Conservation (phyloP, 1,140 invertebrate species). For the Whitmania pigra region DNA sequence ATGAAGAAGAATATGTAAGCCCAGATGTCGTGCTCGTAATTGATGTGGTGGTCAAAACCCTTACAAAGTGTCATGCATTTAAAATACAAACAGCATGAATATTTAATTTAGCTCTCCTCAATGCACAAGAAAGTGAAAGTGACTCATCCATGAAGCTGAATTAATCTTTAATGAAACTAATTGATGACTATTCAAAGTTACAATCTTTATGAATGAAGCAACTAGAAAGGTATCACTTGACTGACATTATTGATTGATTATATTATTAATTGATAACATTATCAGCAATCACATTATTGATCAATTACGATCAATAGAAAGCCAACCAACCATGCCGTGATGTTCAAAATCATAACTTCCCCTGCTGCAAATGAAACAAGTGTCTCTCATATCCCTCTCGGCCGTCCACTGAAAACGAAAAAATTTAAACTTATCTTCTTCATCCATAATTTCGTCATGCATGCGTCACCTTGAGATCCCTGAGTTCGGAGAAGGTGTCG, state of each 20-base stretch:
- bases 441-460: too few species aligned
- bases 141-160: too few species aligned
- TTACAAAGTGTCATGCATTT: neutral
- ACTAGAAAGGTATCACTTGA: neutral
- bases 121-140: too few species aligned
- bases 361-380: slow-evolving; percentile 23
- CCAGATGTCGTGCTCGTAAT: slow-evolving; percentile 27
- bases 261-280: too few species aligned
- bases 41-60: slow-evolving; percentile 26
- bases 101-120: too few species aligned
- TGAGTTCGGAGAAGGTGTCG: slow-evolving; percentile 39
- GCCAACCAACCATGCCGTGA: slow-evolving; percentile 13
- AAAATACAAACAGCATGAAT: neutral
- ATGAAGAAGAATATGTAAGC: slow-evolving; percentile 27
- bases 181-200: too few species aligned
- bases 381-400: slow-evolving; percentile 23
- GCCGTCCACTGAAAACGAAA: slow-evolving; percentile 21
- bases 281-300: too few species aligned
- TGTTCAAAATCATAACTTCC: slow-evolving; percentile 24
- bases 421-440: neutral
- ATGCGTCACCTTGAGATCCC: slow-evolving; percentile 35
- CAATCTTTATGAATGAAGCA: neutral
- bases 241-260: too few species aligned
- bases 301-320: neutral
- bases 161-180: too few species aligned